Evolutionary conservation across 2,888 invertebrate species (phyloP).

Genomic region (Trissolcus brochymenae): DNA sequence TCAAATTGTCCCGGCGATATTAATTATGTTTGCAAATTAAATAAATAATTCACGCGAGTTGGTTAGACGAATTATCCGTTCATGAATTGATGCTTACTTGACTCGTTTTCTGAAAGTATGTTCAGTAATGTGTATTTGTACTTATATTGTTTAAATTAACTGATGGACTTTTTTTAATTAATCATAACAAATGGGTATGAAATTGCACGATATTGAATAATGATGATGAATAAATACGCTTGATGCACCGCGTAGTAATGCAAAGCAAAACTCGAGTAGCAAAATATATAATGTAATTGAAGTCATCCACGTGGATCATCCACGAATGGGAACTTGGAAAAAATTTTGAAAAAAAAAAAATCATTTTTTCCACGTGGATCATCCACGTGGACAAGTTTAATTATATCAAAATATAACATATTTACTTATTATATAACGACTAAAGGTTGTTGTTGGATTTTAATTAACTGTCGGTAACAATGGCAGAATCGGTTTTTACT

Average conservation of each 20-base stretch:
- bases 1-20: slow-evolving; percentile 33
- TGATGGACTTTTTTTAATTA: too few relatives aligned
- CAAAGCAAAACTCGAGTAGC: too few relatives aligned
- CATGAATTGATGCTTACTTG: background rate
- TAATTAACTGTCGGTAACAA: slow-evolving; percentile 35
- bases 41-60: slow-evolving; percentile 10
- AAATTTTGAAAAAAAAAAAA: too few relatives aligned
- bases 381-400: too few relatives aligned
- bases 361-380: too few relatives aligned
- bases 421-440: slow-evolving; percentile 52
- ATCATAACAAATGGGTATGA: background rate
- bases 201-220: too few relatives aligned
- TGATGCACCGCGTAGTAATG: slow-evolving; percentile 19
- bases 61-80: background rate
- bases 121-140: too few relatives aligned
- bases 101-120: background rate
- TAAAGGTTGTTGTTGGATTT: slow-evolving; percentile 47
- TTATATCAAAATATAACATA: too few relatives aligned
- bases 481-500: slow-evolving; percentile 38
- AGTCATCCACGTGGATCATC: too few relatives aligned
- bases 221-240: slow-evolving; percentile 11
- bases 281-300: too few relatives aligned
- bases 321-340: too few relatives aligned
- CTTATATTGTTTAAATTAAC: too few relatives aligned
- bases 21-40: slow-evolving; percentile 27